Base-by-base conservation (phyloP, 2,113 vertebrate genomes). In the Mesembrinibis cayennensis region DNA sequence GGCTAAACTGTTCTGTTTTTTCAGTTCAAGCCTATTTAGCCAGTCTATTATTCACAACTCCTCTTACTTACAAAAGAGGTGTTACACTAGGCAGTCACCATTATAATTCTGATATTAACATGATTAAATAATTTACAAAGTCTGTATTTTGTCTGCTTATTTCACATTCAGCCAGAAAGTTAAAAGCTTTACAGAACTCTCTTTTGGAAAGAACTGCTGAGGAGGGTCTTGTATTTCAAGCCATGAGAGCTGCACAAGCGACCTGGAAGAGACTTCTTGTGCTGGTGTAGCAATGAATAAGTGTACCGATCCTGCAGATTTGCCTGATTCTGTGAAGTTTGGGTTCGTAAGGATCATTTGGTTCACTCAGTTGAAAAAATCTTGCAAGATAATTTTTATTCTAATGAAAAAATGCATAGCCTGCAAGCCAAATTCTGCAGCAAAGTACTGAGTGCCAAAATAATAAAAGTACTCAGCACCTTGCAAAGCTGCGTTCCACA, bases 381-480 rank as follows among this genome's bases (percentile, higher is more conserved):
- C 38, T 65, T 70, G 45, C 73, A 94, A 70, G 89, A 66, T 40
- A 90, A 61, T 84, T 83, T 32, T 59, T 77, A 61, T 17, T 23
- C 3, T 2, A 77, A 81, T 73, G 56, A 93, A 93, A 93, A 93
- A 73, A 49, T 42, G 38, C 36, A 17, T 6, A 55, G 56, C 66
- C 53, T 0, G 0, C 44, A 61, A 89, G 70, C 59, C 87, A 93
- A 70, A 97, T 70, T 89, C 81, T 94, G 77, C 89, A 92, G 71
- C 90, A 55, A 82, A 93, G 62, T 55, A 87, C 62, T 30, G 62
- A 87, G 66, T 72, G 94, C 62, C 94, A 95, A 91, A 94, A 91
- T 53, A 74, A 91, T 93, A 91, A 84, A 95, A 92, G 86, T 74
- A 91, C 56, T 92, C 82, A 82, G 78, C 91, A 96, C 70, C 89